phyloP scores from a whole-genome alignment of 2,113 vertebrate species.

The Odobenus rosmarus region DNA sequence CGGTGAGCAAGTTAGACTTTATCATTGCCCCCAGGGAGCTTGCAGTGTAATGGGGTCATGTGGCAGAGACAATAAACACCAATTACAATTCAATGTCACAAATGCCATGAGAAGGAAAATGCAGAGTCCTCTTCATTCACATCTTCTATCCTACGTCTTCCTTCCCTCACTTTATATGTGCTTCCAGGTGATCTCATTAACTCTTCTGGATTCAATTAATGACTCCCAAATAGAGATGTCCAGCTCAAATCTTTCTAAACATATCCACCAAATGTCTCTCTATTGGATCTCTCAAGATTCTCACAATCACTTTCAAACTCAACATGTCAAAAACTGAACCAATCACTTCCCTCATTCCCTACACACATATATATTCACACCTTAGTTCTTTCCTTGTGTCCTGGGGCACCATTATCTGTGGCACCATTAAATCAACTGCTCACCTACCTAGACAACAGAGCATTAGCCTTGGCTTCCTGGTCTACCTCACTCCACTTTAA shows the following conservation, averaged over 20 bases:
- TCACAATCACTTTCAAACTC: not conserved
- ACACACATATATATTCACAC: no score
- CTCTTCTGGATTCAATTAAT: not conserved
- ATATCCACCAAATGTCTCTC: not conserved
- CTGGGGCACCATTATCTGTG: not conserved
- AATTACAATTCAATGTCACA: not conserved
- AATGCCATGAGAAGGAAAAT: not conserved
- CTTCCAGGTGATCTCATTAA: not conserved
- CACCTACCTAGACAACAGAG: not conserved
- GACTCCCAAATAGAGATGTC: not conserved
- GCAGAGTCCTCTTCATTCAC: not conserved
- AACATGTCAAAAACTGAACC: not conserved
- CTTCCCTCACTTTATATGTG: not conserved
- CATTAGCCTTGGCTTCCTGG: not conserved
- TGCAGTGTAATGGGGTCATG: not conserved
- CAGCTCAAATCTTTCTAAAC: not conserved
- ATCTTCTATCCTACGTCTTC: not conserved
- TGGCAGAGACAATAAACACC: not conserved
- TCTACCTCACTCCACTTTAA: not conserved
- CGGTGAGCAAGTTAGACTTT: not conserved
- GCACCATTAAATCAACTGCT: not conserved
- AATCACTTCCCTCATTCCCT: fast-evolving
- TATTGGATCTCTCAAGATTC: not conserved
- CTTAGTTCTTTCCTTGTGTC: not conserved
- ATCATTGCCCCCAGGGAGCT: not conserved